Conservation (phyloP, 1,140 invertebrate genomes). For the Zaprionus gabonicus region DNA sequence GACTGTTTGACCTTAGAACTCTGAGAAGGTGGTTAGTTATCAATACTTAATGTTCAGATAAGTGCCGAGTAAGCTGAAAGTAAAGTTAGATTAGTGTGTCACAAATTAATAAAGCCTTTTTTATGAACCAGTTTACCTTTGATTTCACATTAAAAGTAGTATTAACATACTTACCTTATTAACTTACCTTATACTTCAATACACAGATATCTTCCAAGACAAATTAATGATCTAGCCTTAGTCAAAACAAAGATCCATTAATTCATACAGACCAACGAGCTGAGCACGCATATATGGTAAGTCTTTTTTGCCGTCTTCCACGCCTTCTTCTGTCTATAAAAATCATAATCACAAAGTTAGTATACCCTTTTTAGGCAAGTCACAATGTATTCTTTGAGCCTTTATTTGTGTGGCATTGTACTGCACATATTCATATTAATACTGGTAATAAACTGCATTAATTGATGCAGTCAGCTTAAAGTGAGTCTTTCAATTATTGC, state of each 20-base stretch:
- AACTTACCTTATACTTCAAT: background rate
- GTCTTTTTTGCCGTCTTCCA: too few species aligned
- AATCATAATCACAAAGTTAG: background rate
- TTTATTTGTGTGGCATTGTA: background rate
- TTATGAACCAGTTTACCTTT: background rate
- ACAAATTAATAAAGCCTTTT: too few species aligned
- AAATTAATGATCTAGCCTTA: background rate
- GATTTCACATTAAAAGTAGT: background rate
- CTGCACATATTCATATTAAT: background rate
- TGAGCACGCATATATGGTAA: too few species aligned
- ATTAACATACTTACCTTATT: too few species aligned
- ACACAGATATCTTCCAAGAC: background rate
- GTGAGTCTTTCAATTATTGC: slow-evolving; percentile 1
- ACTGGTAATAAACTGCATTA: background rate
- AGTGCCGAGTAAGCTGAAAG: too few species aligned
- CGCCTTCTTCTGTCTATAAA: background rate
- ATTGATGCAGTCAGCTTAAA: background rate
- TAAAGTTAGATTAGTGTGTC: too few species aligned
- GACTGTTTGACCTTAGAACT: too few species aligned
- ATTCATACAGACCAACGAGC: background rate
- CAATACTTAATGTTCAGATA: too few species aligned
- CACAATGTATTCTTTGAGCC: background rate
- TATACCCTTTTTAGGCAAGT: background rate
- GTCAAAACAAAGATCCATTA: fast-evolving
- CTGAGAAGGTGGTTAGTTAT: too few species aligned